Evolutionary conservation across 2,888 invertebrate genomes (phyloP), one percentile per base, ranked within the genome.

Genomic region (Pegoplata infirma): DNA sequence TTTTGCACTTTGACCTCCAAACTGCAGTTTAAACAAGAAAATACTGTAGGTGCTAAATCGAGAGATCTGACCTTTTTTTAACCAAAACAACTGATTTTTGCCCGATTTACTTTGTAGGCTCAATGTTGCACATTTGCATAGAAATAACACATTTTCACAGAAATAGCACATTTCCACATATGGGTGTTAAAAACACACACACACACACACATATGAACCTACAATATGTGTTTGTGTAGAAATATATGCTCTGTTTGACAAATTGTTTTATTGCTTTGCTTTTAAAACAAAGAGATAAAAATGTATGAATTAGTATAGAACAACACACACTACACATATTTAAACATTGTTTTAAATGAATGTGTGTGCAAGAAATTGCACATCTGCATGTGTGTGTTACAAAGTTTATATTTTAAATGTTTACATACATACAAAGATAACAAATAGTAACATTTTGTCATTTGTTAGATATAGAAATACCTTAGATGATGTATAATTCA

Each of bases 241-340:
- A 46, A 56, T 40, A 61, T 14, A 14, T 28, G 68, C 8, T 32
- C 40, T 68, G 68, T 55, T 49, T 63, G 63, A 56, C 68, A 75
- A 75, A 68, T 75, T 68, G 68, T 68, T 75, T 75, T 68, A 68
- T 75, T 68, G 68, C 75, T 56, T 56, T 56, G 56, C 56, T 56
- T 56, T 56, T 49, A 56, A 61, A 61, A 53, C n/a, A n/a, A 67
- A 47, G 53, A 47, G 56, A 73, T 49, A 40, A 44, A 59, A 40
- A 23, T n/a, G 23, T 16, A 53, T 72, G 55, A 67, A 55, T 66
- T 59, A 66, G 58, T 55, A 32, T 32, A 14, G 6, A 46, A 23
- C n/a, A 32, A 32, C 44, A 56, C 51, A 32, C 19, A 51, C 5
- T n/a, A n/a, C n/a, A n/a, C n/a, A n/a, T n/a, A n/a, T n/a, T n/a